phyloP scores from a whole-genome alignment of 2,888 invertebrate species.

The Scaptomyza tumidula region DNA sequence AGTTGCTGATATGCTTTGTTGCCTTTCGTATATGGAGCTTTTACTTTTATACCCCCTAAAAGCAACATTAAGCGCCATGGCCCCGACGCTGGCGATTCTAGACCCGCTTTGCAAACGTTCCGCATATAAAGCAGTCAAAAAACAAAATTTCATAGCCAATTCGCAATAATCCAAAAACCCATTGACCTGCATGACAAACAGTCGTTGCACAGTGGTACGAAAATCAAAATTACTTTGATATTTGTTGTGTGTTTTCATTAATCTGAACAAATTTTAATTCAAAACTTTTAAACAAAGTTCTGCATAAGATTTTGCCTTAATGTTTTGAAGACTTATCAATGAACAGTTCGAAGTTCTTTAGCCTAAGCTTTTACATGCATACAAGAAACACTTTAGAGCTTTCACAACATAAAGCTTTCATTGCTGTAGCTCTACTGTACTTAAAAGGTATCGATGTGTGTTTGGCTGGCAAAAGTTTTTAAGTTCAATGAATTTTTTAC shows the following conservation, averaged over 20 bases:
- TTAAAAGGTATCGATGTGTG: too few species aligned
- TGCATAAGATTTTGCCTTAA: too few species aligned
- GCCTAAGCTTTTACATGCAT: not conserved
- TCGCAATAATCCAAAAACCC: conserved; percentile 30
- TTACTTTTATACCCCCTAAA: conserved; percentile 63
- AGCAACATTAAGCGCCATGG: conserved; percentile 26
- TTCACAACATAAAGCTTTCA: not conserved
- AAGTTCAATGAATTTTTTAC: not conserved
- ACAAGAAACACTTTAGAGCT: not conserved
- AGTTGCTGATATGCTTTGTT: conserved; percentile 58
- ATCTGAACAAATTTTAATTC: too few species aligned
- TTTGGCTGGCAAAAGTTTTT: too few species aligned
- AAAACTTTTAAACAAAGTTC: too few species aligned
- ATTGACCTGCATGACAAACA: conserved; percentile 73
- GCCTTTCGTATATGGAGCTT: conserved; percentile 49
- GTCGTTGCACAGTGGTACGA: conserved; percentile 60
- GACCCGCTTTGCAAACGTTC: conserved; percentile 44
- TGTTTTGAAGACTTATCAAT: too few species aligned
- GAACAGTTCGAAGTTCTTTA: not conserved
- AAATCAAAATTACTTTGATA: conserved; percentile 4
- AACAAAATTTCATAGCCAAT: conserved; percentile 41
- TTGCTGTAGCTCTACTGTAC: not conserved
- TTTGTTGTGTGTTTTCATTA: not conserved
- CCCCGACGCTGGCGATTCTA: conserved; percentile 55
- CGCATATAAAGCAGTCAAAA: conserved; percentile 73